Percentiles rank a stretch among this genome's conserved stretches.
Conservation (phyloP, 2,888 invertebrate species). For the Trilocha varians region DNA sequence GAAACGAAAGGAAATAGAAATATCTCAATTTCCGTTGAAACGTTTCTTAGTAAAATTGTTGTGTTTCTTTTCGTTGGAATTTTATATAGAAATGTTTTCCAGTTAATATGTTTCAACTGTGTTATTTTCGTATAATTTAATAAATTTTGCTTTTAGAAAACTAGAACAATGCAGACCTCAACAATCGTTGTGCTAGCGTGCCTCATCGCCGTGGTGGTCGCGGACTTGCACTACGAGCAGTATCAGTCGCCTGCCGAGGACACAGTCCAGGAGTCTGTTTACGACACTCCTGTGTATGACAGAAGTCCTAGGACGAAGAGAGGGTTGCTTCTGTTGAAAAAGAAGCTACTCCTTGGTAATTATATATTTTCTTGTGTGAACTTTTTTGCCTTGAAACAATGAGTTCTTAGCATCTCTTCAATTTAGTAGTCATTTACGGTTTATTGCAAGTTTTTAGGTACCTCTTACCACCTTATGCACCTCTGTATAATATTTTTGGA, state of each 20-base stretch:
- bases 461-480: no score
- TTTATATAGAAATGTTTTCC: constrained; percentile 31
- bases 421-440: no score
- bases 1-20: constrained; percentile 58
- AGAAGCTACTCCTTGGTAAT: constrained; percentile 60
- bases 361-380: no score
- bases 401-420: no score
- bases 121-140: no score
- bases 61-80: constrained; percentile 36
- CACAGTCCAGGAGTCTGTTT: constrained; percentile 30
- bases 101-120: no score
- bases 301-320: constrained; percentile 54
- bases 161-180: constrained; percentile 50
- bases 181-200: constrained; percentile 53
- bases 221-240: constrained; percentile 30
- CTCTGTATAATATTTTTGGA: no score
- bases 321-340: constrained; percentile 53
- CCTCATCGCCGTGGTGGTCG: constrained; percentile 45
- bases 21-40: constrained; percentile 62
- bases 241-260: constrained; percentile 27
- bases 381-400: no score
- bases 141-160: constrained; percentile 20
- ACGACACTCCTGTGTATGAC: constrained; percentile 42
- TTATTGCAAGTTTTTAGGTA: no score
- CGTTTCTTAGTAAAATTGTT: constrained; percentile 41